Evolutionary conservation across 2,888 invertebrate genomes (phyloP).

Genomic region (Chymomyza fuscimana): DNA sequence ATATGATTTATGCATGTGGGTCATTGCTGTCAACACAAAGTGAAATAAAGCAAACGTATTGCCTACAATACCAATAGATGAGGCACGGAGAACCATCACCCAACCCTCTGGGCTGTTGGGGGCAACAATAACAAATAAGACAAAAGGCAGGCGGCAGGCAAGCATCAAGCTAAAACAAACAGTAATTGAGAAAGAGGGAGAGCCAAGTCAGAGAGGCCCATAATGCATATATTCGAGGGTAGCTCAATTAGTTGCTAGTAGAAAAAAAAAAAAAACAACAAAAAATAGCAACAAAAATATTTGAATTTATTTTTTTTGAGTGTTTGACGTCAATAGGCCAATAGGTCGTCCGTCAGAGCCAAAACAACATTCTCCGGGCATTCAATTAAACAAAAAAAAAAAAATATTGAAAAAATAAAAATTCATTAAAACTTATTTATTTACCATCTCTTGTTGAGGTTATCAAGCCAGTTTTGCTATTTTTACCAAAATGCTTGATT

Average conservation of each 20-base stretch:
- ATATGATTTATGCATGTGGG: slow-evolving; percentile 77
- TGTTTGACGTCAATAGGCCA: background rate
- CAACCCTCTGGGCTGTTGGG: background rate
- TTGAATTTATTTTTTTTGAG: background rate
- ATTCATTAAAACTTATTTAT: too few relatives aligned
- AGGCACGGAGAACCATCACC: slow-evolving; percentile 11
- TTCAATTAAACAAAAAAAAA: too few relatives aligned
- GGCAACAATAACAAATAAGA: slow-evolving; percentile 6
- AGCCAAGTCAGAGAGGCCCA: background rate
- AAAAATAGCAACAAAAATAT: background rate
- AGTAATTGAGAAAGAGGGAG: background rate
- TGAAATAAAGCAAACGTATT: slow-evolving; percentile 65
- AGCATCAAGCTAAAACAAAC: slow-evolving; percentile 3
- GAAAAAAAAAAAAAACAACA: too few relatives aligned
- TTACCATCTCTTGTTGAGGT: too few relatives aligned
- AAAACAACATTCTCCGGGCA: too few relatives aligned
- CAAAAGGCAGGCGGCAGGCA: slow-evolving; percentile 23
- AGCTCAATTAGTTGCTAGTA: background rate
- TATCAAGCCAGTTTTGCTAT: too few relatives aligned
- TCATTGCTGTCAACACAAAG: slow-evolving; percentile 75
- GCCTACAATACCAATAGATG: slow-evolving; percentile 29
- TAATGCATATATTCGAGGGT: background rate
- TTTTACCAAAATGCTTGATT: too few relatives aligned
- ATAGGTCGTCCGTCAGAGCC: too few relatives aligned
- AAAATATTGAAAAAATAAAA: too few relatives aligned